These are phyloP conservation scores for Platyscapa corneri DNA, from an alignment of 1,140 invertebrate genomes.

Conservation along the genomic window DNA sequence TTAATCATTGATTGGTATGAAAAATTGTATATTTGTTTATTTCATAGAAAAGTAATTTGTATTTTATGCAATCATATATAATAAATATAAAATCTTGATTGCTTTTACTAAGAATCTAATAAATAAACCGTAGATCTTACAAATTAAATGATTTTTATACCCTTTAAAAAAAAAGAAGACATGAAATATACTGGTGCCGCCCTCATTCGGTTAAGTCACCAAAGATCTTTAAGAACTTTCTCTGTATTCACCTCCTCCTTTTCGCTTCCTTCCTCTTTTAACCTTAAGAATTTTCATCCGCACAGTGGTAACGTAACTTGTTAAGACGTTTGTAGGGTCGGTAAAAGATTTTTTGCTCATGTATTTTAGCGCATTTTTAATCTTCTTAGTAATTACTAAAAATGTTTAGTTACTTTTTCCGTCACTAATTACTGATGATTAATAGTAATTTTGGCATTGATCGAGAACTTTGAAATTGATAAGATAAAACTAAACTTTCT, in stretches of 20 bases:
- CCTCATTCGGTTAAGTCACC: constrained; percentile 67
- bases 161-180: background rate
- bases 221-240: constrained; percentile 73
- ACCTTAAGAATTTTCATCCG: constrained; percentile 69
- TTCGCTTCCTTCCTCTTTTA: constrained; percentile 65
- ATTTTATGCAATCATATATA: too few species aligned
- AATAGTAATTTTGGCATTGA: background rate
- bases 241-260: constrained; percentile 59
- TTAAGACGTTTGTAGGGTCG: constrained; percentile 61
- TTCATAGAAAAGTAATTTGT: too few species aligned
- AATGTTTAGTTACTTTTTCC: background rate
- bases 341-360: constrained; percentile 57
- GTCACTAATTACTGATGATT: background rate
- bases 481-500: too few species aligned
- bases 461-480: too few species aligned
- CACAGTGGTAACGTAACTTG: constrained; percentile 70
- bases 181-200: constrained; percentile 65
- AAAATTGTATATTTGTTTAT: too few species aligned
- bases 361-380: background rate
- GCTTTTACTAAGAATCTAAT: too few species aligned
- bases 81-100: too few species aligned
- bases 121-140: too few species aligned
- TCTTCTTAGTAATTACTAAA: background rate
- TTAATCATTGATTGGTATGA: too few species aligned
- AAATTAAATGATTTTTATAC: background rate